A percentile compares a stretch with the other conserved stretches of the same genome.
Evolutionary conservation across 2,888 invertebrate genomes (phyloP).

Genomic region (Margaritifera margaritifera): DNA sequence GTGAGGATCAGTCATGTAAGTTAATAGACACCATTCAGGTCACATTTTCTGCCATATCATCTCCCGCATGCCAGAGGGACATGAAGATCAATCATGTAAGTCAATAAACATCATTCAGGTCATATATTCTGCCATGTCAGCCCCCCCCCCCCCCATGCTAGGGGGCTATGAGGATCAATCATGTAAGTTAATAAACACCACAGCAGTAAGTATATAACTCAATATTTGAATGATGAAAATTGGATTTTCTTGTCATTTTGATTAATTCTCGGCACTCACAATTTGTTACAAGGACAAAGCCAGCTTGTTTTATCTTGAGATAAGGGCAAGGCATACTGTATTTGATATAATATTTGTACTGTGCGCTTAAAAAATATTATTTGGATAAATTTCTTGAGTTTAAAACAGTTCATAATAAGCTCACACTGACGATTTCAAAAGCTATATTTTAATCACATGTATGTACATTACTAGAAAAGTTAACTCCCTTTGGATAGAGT

Average conservation of each 20-base stretch:
- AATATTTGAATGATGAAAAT: constrained; percentile 60
- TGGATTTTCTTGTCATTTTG: constrained; percentile 54
- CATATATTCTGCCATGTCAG: constrained; percentile 62
- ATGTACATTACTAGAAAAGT: too few species aligned
- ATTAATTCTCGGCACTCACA: constrained; percentile 67
- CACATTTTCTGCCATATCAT: too few species aligned
- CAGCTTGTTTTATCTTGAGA: not conserved
- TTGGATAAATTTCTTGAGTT: not conserved
- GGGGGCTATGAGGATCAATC: constrained; percentile 61
- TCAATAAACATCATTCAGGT: not conserved
- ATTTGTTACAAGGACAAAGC: not conserved
- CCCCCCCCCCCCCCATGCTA: constrained; percentile 60
- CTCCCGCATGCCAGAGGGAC: not conserved
- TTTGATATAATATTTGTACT: not conserved
- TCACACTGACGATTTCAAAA: too few species aligned
- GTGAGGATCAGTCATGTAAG: too few species aligned
- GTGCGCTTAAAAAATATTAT: not conserved
- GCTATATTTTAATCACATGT: too few species aligned
- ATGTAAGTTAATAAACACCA: constrained; percentile 72
- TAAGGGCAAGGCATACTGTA: not conserved
- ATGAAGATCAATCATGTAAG: too few species aligned
- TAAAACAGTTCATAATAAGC: not conserved
- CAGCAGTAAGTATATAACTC: constrained; percentile 64
- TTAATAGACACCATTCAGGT: not conserved
- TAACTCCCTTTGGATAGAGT: too few species aligned